phyloP scores from a whole-genome alignment of 2,797 vertebrate species.

The Myiotriccus ornatus region DNA sequence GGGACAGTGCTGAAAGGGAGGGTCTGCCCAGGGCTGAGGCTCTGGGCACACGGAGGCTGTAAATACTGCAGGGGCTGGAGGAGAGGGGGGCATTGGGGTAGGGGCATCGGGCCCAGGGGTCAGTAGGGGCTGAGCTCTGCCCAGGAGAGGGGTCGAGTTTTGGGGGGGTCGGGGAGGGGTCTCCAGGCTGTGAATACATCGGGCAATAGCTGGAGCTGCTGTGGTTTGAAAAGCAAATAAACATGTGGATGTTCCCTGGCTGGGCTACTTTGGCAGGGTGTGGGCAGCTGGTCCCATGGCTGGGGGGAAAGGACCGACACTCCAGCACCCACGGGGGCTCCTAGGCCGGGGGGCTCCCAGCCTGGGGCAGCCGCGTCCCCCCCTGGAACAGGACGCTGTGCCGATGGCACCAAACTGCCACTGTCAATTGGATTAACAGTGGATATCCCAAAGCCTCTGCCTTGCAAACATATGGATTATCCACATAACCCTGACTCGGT shows the following conservation, averaged over 20 bases:
- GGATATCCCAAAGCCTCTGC: background rate
- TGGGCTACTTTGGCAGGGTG: background rate
- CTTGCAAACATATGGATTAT: slow-evolving; percentile 57
- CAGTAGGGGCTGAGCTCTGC: background rate
- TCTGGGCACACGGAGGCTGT: background rate
- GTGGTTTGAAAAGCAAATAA: slow-evolving; percentile 35
- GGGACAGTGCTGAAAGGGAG: background rate
- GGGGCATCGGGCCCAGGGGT: background rate
- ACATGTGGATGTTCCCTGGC: background rate
- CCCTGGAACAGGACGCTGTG: accelerated
- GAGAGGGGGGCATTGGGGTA: background rate
- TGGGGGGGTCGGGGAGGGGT: background rate
- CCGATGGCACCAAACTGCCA: background rate
- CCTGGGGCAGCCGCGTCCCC: accelerated
- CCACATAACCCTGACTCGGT: background rate
- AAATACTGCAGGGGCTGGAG: background rate
- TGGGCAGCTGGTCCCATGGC: background rate
- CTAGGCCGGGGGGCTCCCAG: background rate
- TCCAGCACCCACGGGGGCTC: accelerated
- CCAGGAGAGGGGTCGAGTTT: background rate
- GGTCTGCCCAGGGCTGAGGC: background rate
- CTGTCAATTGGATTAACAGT: slow-evolving; percentile 28
- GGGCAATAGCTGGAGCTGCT: background rate
- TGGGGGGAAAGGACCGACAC: background rate
- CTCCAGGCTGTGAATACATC: background rate